Evolutionary conservation across 2,888 invertebrate species (phyloP), one percentile per base, ranked within the genome.

Genomic region (Rhagonycha fulva): DNA sequence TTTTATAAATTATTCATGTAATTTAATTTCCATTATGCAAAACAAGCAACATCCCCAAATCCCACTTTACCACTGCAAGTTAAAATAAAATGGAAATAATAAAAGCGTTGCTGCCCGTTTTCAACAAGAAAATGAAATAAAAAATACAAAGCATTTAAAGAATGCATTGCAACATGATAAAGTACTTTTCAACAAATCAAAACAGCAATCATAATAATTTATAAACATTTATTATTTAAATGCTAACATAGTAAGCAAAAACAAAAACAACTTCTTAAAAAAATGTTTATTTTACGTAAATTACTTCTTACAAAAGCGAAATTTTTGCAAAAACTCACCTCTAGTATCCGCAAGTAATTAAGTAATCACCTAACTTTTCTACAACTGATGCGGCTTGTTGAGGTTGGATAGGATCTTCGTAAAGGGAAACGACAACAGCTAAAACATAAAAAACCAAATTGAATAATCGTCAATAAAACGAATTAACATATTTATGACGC

Each of bases 311-410:
- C 0, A n/a, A n/a, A 7, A 2, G 32, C 5, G 30, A 26, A n/a
- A 26, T 24, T 9, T 30, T 11, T 47, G 69, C 3, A 70, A 61
- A 68, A 76, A 84, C 86, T 86, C 81, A 92, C 92, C 92, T 93
- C 94, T 96, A 97, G 94, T 96, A 96, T 93, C 96, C 96, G 93
- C 96, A 96, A 92, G 93, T 94, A 92, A 96, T 93, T 93, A 97
- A 94, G 94, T 97, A 97, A 90, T 97, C 97, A 92, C 97, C 96
- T 93, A 97, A 93, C 93, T 96, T 96, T 93, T 97, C 97, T 90
- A 96, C 96, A 90, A 97, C 96, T 85, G 96, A 96, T 89, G 97
- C 97, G 88, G 96, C 96, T 91, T 97, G 97, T 90, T 97, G 96
- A 89, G 97, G 96, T 91, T 96, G 96, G 90, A 96, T 96, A 88